Evolutionary conservation across 2,888 invertebrate species (phyloP), one percentile per base, ranked within the genome.

Genomic region (Calameuta idolon): DNA sequence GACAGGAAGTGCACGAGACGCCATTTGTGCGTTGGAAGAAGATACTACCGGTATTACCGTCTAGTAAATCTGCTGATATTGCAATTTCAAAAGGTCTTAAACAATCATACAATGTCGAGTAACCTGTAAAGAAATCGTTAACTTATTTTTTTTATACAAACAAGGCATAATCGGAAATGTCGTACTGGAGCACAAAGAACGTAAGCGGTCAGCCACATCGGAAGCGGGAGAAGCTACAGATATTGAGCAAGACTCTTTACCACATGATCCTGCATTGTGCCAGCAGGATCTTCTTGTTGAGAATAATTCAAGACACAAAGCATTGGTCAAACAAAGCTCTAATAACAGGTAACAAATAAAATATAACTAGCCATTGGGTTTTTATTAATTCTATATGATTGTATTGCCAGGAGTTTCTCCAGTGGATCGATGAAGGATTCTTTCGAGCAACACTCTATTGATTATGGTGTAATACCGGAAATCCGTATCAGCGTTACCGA

Each of bases 1-100:
- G 95, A 88, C 89, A 94, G 76, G 93, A 94, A 86, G 90, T 94
- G 89, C 94, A 94, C 84, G 93, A 92, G 69, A 90, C 94, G 0
- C 94, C 95, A 1, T 94, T 95, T 85, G 92, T 93, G 1, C 94
- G 94, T 86, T 96, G 96, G 96, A 95, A 95, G 85, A 95, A 94
- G 87, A 93, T 96, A 23, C 86, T 96, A 30, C 94, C 94, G 5
- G 93, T 93, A 12, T 89, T 95, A 40, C 94, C 94, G 4, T 88
- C 93, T 34, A 93, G 92, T 76, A 94, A 94, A 90, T 81, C 77
- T n/a, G 84, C 73, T 3, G 55, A 40, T 4, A 34, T 15, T 30
- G 34, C 31, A 23, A 37, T 12, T 11, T 75, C 34, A 37, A 75
- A 34, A n/a, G 74, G 74, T 34, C 55, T 55, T 55, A 23, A 23